A percentile compares a stretch with the other conserved stretches of the same genome.
Conservation (phyloP, 92 coral and sea anemone species). For the Siderastrea siderea region DNA sequence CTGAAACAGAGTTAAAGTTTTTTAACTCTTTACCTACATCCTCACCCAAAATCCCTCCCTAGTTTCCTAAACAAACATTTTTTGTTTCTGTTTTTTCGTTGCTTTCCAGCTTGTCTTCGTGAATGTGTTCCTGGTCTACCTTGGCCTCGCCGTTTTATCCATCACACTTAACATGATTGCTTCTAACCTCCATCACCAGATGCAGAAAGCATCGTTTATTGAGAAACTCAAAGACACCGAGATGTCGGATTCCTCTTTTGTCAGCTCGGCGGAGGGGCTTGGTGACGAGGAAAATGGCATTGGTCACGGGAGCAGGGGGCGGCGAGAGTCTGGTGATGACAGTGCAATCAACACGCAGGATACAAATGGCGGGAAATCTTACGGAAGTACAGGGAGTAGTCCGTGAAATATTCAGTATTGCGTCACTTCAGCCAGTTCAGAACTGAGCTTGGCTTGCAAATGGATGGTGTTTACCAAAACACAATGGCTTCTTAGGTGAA, state of each 20-base stretch:
- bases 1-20: background rate
- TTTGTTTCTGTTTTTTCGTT: background rate
- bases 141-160: slow-evolving; percentile 85
- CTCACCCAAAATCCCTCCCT: no score
- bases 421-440: background rate
- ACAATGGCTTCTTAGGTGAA: no score
- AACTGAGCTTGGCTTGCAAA: no score
- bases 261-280: slow-evolving; percentile 62
- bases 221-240: slow-evolving; percentile 78
- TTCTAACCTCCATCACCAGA: slow-evolving; percentile 83
- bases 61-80: background rate
- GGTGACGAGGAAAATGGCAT: slow-evolving; percentile 63
- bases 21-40: background rate
- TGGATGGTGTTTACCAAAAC: no score
- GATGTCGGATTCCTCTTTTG: slow-evolving; percentile 75
- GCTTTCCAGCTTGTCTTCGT: slow-evolving; percentile 78
- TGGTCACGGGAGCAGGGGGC: background rate
- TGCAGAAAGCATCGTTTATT: slow-evolving; percentile 82
- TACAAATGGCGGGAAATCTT: slow-evolving; percentile 81
- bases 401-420: slow-evolving; percentile 17
- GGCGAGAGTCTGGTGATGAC: slow-evolving; percentile 57
- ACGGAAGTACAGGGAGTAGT: slow-evolving; percentile 78
- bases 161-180: slow-evolving; percentile 90
- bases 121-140: slow-evolving; percentile 75
- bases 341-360: slow-evolving; percentile 62